These are phyloP conservation scores for Lucilia cuprina DNA, from an alignment of 1,140 invertebrate species.

Conservation along the genomic window DNA sequence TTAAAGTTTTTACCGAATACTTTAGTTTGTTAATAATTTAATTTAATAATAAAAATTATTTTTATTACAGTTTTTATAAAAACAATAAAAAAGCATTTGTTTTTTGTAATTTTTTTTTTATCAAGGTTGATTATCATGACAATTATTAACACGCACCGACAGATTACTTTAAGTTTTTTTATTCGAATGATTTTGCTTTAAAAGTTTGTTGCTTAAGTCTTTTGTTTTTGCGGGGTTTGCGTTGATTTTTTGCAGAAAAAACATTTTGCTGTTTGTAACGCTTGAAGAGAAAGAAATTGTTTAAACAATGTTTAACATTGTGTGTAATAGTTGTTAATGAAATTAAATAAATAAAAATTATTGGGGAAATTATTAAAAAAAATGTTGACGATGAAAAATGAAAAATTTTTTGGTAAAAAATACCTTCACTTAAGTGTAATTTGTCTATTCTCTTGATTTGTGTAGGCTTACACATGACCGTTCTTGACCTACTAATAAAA, in stretches of 20 bases:
- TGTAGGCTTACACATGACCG: too few species aligned
- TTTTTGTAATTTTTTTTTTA: background rate
- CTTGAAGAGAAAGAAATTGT: background rate
- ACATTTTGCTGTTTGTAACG: background rate
- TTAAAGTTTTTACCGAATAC: too few species aligned
- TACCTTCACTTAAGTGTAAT: too few species aligned
- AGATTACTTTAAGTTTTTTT: background rate
- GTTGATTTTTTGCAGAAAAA: too few species aligned
- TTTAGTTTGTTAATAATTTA: background rate
- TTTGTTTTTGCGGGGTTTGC: conserved; percentile 26
- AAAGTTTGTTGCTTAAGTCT: conserved; percentile 40
- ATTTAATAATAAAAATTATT: background rate
- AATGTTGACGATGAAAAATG: too few species aligned
- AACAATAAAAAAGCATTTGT: background rate
- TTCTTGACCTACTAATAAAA: too few species aligned
- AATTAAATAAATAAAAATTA: background rate
- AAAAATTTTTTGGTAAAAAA: background rate
- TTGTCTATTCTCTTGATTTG: too few species aligned
- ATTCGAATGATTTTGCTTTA: background rate
- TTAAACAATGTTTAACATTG: conserved; percentile 6
- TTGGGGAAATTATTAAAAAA: too few species aligned
- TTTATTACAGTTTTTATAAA: background rate
- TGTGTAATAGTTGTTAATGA: conserved; percentile 10
- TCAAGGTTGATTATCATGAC: conserved; percentile 1
- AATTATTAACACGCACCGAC: background rate